Percentiles rank a stretch among this genome's conserved stretches.
Evolutionary conservation across 2,888 invertebrate species (phyloP).

Genomic region (Acronicta leporina): DNA sequence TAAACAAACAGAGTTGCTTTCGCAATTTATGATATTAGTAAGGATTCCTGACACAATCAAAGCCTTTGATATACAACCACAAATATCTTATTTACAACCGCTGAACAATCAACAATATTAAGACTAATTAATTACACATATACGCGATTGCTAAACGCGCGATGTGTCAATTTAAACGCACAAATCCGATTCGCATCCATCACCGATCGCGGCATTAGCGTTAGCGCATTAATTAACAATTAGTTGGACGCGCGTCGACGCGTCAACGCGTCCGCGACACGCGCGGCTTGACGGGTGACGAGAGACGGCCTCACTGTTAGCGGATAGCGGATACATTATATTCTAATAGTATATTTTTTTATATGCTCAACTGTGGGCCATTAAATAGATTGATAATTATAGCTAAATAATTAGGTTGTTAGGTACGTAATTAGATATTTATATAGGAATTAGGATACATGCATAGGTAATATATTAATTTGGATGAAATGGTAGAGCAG

Average conservation of each 20-base stretch:
- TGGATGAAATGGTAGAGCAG: no score
- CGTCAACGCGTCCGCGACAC: constrained; percentile 53
- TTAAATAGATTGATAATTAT: no score
- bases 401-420: no score
- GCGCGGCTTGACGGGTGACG: constrained; percentile 38
- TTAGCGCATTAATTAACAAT: constrained; percentile 61
- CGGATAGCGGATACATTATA: constrained; percentile 14
- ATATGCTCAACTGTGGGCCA: no score
- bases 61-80: constrained; percentile 12
- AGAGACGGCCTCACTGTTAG: constrained; percentile 21
- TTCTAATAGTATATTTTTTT: no score
- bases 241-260: constrained; percentile 51
- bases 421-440: no score
- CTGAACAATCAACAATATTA: constrained; percentile 28
- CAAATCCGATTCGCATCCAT: constrained; percentile 63
- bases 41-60: constrained; percentile 25
- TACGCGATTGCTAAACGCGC: constrained; percentile 39
- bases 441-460: no score
- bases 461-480: no score
- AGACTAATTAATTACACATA: constrained; percentile 47
- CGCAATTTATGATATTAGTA: neutral
- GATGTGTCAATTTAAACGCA: constrained; percentile 52
- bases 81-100: constrained; percentile 22
- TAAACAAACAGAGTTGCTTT: no score
- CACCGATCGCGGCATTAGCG: constrained; percentile 56